phyloP scores from a whole-genome alignment of 1,140 invertebrate genomes.

The Manduca sexta region DNA sequence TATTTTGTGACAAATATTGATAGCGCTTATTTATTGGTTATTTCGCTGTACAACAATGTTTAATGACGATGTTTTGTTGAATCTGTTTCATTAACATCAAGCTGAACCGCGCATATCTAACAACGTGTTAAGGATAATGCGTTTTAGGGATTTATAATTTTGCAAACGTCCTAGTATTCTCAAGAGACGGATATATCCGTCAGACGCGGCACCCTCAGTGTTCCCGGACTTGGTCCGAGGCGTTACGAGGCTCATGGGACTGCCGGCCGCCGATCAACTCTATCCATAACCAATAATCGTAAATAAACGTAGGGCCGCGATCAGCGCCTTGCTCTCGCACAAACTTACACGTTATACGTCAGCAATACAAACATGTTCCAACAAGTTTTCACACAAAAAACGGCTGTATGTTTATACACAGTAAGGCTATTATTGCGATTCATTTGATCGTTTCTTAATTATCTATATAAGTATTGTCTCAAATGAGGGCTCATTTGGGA shows the following conservation, averaged over 20 bases:
- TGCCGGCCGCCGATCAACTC: slow-evolving; percentile 49
- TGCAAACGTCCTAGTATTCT: slow-evolving; percentile 43
- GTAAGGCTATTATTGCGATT: too few species aligned
- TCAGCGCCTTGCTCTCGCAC: slow-evolving; percentile 6
- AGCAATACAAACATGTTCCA: slow-evolving; percentile 21
- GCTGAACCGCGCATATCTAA: neutral
- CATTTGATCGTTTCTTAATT: too few species aligned
- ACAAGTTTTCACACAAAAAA: too few species aligned
- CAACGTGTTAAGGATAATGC: slow-evolving; percentile 10
- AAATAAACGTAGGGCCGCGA: slow-evolving; percentile 49
- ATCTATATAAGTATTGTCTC: too few species aligned
- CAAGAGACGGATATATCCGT: slow-evolving; percentile 65
- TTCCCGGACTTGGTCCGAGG: slow-evolving; percentile 41
- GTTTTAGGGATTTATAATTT: slow-evolving; percentile 49
- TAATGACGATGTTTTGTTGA: neutral
- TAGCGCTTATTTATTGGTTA: slow-evolving; percentile 32
- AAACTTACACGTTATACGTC: slow-evolving; percentile 7
- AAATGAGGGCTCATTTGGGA: too few species aligned
- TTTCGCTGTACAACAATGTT: slow-evolving; percentile 9
- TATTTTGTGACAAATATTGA: slow-evolving; percentile 48
- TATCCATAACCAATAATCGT: slow-evolving; percentile 70
- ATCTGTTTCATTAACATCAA: neutral
- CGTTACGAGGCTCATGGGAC: slow-evolving; percentile 66
- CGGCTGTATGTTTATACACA: too few species aligned
- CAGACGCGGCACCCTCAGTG: slow-evolving; percentile 37